Evolutionary conservation across 2,888 invertebrate genomes (phyloP), one percentile per base, ranked within the genome.

Genomic region (Eupithecia subumbrata): DNA sequence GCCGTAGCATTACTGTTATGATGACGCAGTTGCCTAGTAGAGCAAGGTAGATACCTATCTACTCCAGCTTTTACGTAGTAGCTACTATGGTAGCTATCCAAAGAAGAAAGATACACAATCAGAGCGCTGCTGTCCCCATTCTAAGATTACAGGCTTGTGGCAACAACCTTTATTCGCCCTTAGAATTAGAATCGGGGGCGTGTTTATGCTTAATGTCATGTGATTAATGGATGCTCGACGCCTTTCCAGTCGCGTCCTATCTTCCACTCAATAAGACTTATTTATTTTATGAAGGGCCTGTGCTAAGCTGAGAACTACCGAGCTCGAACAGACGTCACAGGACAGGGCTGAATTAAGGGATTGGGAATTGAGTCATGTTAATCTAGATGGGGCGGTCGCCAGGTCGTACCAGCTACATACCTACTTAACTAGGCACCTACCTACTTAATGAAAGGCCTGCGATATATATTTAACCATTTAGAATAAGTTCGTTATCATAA

Each of bases 191-290:
- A 45, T 70, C 78, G 77, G 80, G 80, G 80, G 22, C 22, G 16
- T 25, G 68, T 68, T 68, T 83, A 87, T 89, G 90, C 84, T 92
- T 90, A 92, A 92, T 92, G 90, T 88, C 82, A 84, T 85, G 91
- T 89, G 85, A 91, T 91, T 92, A 92, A 92, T 89, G 84, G 83
- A 85, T 76, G 79, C 80, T 79, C 80, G 90, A 86, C 91, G 88
- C 88, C 89, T 78, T 69, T 83, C 81, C 75, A 84, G 86, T 86
- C 86, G 84, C 84, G 85, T 77, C 83, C 86, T 84, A 83, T 87
- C 85, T 89, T 89, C 87, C 86, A 84, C 85, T 83, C 88, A 87
- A 90, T 91, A 89, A 87, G 84, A 83, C 83, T 84, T 25, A 9
- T 37, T n/a, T 85, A 84, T 88, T 87, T 89, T 89, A 89, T 88